These are phyloP conservation scores for Atopsyche davidsoni DNA, from an alignment of 1,140 invertebrate species.

Conservation along the genomic window DNA sequence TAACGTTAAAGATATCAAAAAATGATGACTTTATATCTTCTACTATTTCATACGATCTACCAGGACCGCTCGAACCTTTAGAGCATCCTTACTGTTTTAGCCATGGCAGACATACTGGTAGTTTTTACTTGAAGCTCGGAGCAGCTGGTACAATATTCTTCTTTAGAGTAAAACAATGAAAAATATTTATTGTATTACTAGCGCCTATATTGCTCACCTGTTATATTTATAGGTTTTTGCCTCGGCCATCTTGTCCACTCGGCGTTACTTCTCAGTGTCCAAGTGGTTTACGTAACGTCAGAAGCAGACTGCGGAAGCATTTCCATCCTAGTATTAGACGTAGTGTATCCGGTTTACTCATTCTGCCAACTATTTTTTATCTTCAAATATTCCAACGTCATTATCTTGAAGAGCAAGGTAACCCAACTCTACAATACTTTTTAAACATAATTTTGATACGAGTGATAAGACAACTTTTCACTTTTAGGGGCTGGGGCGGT, in stretches of 20 bases:
- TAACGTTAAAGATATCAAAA: too few relatives aligned
- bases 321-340: conserved; percentile 49
- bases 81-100: conserved; percentile 56
- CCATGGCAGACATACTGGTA: conserved; percentile 59
- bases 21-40: too few relatives aligned
- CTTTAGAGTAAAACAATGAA: conserved; percentile 9
- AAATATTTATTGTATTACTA: too few relatives aligned
- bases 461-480: conserved; percentile 11
- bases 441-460: conserved; percentile 9
- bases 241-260: conserved; percentile 66
- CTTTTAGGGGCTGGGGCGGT: conserved; percentile 52
- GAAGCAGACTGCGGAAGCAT: conserved; percentile 40
- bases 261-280: conserved; percentile 56
- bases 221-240: conserved; percentile 56
- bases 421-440: conserved; percentile 5
- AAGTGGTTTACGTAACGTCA: conserved; percentile 52
- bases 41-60: conserved; percentile 24
- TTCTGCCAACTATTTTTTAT: conserved; percentile 67
- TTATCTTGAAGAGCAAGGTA: conserved; percentile 36
- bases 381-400: conserved; percentile 73
- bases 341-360: conserved; percentile 61
- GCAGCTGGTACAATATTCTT: conserved; percentile 53
- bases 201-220: conserved; percentile 8
- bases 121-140: conserved; percentile 68
- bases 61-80: conserved; percentile 30